Conservation (phyloP, 2,888 invertebrate genomes). For the Tipula confusa region DNA sequence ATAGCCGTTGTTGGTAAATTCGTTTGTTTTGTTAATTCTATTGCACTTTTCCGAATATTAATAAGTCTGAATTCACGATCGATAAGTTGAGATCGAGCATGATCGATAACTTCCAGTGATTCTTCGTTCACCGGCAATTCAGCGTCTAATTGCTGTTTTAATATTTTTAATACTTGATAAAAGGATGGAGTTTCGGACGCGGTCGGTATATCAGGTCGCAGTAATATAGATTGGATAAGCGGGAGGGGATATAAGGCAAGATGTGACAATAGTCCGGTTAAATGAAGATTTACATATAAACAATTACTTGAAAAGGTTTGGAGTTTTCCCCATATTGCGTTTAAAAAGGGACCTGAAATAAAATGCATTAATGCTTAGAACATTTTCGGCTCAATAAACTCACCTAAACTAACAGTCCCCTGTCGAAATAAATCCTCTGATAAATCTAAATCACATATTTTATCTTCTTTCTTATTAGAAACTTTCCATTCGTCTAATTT, state of each 20-base stretch:
- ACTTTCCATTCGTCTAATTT: slow-evolving; percentile 43
- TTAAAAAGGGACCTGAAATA: slow-evolving; percentile 69
- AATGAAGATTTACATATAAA: slow-evolving; percentile 76
- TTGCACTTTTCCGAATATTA: slow-evolving; percentile 61
- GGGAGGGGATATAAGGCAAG: slow-evolving; percentile 87
- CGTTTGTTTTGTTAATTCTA: slow-evolving; percentile 47
- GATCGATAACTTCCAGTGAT: slow-evolving; percentile 62
- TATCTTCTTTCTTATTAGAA: slow-evolving; percentile 44
- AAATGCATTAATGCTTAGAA: not conserved
- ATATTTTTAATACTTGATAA: slow-evolving; percentile 77
- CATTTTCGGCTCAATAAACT: not conserved
- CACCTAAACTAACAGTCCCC: slow-evolving; percentile 50
- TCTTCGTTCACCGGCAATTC: slow-evolving; percentile 57
- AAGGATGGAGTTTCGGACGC: slow-evolving; percentile 89
- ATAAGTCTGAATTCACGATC: slow-evolving; percentile 73
- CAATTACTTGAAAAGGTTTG: slow-evolving; percentile 81
- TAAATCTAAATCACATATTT: slow-evolving; percentile 48
- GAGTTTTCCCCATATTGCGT: slow-evolving; percentile 72
- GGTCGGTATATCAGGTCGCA: slow-evolving; percentile 78
- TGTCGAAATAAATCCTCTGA: slow-evolving; percentile 50
- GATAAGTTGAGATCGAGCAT: slow-evolving; percentile 73
- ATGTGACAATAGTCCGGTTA: slow-evolving; percentile 81
- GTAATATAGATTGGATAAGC: slow-evolving; percentile 76
- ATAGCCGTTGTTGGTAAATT: slow-evolving; percentile 43
- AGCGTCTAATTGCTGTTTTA: slow-evolving; percentile 84